Evolutionary conservation across 2,888 invertebrate species (phyloP).

Genomic region (Phaonia tiefii): DNA sequence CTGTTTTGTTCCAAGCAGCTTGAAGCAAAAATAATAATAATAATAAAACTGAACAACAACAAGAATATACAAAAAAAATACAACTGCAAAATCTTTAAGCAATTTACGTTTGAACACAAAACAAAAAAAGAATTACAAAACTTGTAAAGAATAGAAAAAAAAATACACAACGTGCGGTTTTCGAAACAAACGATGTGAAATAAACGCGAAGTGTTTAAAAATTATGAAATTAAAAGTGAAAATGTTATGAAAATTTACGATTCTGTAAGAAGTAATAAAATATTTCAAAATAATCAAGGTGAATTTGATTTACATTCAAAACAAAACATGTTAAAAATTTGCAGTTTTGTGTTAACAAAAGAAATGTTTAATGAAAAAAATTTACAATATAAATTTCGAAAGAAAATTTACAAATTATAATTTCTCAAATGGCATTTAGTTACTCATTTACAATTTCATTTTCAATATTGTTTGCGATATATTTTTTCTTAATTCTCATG

Average conservation of each 20-base stretch:
- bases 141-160: constrained; percentile 16
- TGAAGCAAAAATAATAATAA: constrained; percentile 5
- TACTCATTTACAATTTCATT: too few species aligned
- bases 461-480: too few species aligned
- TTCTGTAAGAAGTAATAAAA: constrained; percentile 8
- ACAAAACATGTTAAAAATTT: not conserved
- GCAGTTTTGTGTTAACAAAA: not conserved
- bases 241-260: constrained; percentile 18
- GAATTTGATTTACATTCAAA: not conserved
- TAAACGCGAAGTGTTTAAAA: constrained; percentile 1
- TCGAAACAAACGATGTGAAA: constrained; percentile 12
- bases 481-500: not conserved
- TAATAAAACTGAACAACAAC: not conserved
- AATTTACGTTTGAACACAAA: not conserved
- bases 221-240: constrained; percentile 13
- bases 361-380: constrained; percentile 3
- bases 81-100: not conserved
- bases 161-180: constrained; percentile 25
- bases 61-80: not conserved
- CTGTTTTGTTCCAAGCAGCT: not conserved
- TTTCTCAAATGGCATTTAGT: too few species aligned
- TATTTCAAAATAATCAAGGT: not conserved
- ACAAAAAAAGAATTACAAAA: constrained; percentile 1
- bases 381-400: not conserved
- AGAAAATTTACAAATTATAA: not conserved